Base-by-base conservation (phyloP, 2,113 vertebrate genomes). In the Romanogobio albipinnatus region DNA sequence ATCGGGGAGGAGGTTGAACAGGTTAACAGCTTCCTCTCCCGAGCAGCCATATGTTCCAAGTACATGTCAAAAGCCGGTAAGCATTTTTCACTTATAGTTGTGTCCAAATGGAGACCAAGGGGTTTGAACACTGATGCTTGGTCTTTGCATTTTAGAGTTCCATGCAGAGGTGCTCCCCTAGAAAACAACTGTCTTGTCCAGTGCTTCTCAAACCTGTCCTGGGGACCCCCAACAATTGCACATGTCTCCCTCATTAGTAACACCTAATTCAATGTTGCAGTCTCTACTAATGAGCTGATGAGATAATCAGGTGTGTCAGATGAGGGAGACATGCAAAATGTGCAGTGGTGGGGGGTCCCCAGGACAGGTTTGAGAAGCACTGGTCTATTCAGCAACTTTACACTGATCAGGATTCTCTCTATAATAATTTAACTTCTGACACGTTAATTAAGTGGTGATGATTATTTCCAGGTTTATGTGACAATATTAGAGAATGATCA, bases 31-130 rank as follows among this genome's bases (percentile, higher is more conserved):
- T 70, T 70, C 36, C 66, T 70, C 66, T 39, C 66, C 3, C 29
- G 66, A 39, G 33, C 29, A 70, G 66, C 66, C 62, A 66, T 33
- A 36, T 66, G 62, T 66, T 36, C 29, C 24, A 66, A 68, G 64
- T 68, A 68, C 64, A 62, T 62, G 64, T 68, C 64, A 68, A 68
- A 68, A 68, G 64, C 64, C 29, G 29, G 64, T 68, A 68, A 68
- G 64, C 64, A 36, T 68, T 68, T 68, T 68, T 68, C 64, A 68
- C 9, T 15, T 68, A 68, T 19, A 68, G 64, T 36, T 36, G 64
- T 68, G 29, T 68, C 33, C 15, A 68, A 68, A 39, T 36, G 19
- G 15, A 68, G 33, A 68, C 33, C 14, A 68, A 68, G 64, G 7
- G 64, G 64, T 68, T 61, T 61, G 6, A 61, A 61, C 22, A 24